A percentile compares a stretch with the other conserved stretches of the same genome.
Evolutionary conservation across 2,797 vertebrate species (phyloP).

Genomic region (Xyrichtys novacula): DNA sequence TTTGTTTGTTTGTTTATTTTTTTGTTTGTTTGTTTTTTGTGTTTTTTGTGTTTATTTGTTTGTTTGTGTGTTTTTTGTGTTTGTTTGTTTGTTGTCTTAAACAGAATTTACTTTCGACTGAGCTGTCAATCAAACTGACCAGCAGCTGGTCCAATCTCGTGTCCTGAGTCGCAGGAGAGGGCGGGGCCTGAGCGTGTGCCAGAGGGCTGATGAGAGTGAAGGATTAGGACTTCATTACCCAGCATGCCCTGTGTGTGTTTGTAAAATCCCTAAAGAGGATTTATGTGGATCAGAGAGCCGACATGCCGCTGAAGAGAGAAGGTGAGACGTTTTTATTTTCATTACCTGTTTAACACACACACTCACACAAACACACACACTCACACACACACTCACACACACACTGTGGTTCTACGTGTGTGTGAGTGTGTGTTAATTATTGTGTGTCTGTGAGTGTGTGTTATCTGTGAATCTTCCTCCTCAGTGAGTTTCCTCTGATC

Average conservation of each 20-base stretch:
- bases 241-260: conserved; percentile 46
- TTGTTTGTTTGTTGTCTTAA: too few relatives aligned
- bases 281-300: conserved; percentile 73
- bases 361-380: background rate
- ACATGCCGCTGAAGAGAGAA: conserved; percentile 84
- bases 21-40: too few relatives aligned
- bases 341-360: background rate
- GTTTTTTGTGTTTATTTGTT: too few relatives aligned
- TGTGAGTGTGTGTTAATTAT: background rate
- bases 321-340: conserved; percentile 69
- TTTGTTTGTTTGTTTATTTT: too few relatives aligned
- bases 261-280: conserved; percentile 84
- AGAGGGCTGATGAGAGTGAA: background rate
- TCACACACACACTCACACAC: background rate
- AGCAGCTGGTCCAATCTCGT: background rate
- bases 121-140: conserved; percentile 6
- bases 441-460: background rate
- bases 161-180: background rate
- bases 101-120: background rate
- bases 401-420: background rate
- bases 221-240: conserved; percentile 70
- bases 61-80: background rate
- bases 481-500: conserved; percentile 10
- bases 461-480: background rate
- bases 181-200: background rate